phyloP scores from a whole-genome alignment of 2,888 invertebrate genomes.

The Machimus rusticus region DNA sequence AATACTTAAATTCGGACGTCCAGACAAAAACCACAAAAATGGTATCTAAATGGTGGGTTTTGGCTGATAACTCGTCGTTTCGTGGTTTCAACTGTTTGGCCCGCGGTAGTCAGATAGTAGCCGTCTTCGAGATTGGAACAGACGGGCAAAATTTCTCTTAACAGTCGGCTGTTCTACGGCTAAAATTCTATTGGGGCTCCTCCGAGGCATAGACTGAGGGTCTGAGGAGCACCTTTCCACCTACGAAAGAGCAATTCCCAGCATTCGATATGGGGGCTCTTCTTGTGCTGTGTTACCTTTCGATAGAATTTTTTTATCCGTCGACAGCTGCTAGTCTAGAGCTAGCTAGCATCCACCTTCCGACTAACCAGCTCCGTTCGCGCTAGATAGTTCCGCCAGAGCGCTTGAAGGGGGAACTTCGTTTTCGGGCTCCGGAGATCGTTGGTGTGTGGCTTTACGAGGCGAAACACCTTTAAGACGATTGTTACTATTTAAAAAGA shows the following conservation, averaged over 20 bases:
- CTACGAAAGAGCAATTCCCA: slow-evolving; percentile 2
- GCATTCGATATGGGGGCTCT: neutral
- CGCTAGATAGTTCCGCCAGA: slow-evolving; percentile 13
- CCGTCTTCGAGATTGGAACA: neutral
- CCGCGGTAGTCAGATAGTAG: neutral
- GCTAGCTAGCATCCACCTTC: slow-evolving; percentile 2
- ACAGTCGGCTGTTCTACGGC: neutral
- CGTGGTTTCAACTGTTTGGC: neutral
- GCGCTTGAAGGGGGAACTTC: slow-evolving; percentile 3
- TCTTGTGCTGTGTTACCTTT: neutral
- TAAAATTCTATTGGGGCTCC: neutral
- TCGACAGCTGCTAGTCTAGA: neutral
- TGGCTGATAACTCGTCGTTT: neutral
- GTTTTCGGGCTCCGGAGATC: neutral
- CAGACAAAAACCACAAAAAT: neutral
- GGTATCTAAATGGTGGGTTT: neutral
- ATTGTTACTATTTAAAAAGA: neutral
- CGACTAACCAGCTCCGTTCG: neutral
- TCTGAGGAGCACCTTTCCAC: neutral
- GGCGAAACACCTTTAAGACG: neutral
- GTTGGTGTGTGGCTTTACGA: neutral
- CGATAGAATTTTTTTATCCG: neutral
- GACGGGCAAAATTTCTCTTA: neutral
- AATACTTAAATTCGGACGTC: neutral
- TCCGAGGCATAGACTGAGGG: neutral